Evolutionary conservation across 2,888 invertebrate species (phyloP).

Genomic region (Meloe dianella): DNA sequence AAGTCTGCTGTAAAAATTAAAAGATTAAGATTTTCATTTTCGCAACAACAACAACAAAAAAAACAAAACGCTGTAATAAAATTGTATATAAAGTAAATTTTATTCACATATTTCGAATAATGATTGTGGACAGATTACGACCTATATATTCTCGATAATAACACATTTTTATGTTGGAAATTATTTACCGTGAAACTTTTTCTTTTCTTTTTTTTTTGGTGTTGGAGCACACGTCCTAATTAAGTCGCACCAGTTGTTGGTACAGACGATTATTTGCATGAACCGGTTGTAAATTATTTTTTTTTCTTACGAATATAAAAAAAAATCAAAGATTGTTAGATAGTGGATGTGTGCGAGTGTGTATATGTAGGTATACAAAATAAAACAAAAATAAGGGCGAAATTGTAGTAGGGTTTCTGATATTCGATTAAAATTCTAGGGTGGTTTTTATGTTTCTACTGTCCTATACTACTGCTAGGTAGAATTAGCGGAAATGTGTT

Average conservation of each 20-base stretch:
- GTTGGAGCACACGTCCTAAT: slow-evolving; percentile 11
- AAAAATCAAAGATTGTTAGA: slow-evolving; percentile 8
- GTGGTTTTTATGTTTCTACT: slow-evolving; percentile 8
- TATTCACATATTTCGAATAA: background rate
- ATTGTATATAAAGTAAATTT: background rate
- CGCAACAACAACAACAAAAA: background rate
- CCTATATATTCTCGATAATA: background rate
- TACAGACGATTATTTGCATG: slow-evolving; percentile 16
- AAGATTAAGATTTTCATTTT: slow-evolving; percentile 15
- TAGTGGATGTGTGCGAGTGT: background rate
- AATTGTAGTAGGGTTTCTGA: background rate
- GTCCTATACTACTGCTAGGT: slow-evolving; percentile 7
- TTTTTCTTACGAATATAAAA: background rate
- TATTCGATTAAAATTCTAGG: slow-evolving; percentile 8
- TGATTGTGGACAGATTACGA: background rate
- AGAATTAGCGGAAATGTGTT: slow-evolving; percentile 41
- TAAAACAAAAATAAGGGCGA: background rate
- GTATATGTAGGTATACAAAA: background rate
- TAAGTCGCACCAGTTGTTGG: slow-evolving; percentile 11
- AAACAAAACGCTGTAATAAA: background rate
- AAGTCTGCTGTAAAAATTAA: slow-evolving; percentile 10
- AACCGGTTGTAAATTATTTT: slow-evolving; percentile 15
- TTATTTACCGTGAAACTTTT: slow-evolving; percentile 3
- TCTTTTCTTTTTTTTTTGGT: too few relatives aligned
- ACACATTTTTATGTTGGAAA: background rate